These are phyloP conservation scores for Sphenopsis melanotis DNA, from an alignment of 2,797 vertebrate species.

Conservation along the genomic window DNA sequence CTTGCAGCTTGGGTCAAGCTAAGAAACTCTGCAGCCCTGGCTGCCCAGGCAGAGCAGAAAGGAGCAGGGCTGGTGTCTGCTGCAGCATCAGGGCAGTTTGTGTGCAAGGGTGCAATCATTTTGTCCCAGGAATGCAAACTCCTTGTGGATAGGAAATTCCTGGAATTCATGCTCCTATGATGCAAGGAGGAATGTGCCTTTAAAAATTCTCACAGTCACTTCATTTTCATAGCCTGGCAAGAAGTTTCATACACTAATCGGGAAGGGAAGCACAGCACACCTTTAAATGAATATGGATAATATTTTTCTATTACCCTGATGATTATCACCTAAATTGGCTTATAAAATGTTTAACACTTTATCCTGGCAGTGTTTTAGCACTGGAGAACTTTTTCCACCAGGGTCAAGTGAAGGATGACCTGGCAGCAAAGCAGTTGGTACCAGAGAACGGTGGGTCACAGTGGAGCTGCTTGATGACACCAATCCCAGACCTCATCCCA, in stretches of 20 bases:
- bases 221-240: not conserved
- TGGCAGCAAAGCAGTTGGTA: not conserved
- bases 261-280: not conserved
- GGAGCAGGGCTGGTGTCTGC: not conserved
- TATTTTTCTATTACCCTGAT: constrained; percentile 3
- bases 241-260: not conserved
- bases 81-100: not conserved
- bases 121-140: constrained; percentile 33
- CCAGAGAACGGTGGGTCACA: not conserved
- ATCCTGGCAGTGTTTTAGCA: not conserved
- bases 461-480: not conserved
- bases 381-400: not conserved
- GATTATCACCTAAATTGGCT: constrained; percentile 16
- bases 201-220: constrained; percentile 2
- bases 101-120: not conserved
- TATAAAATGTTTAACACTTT: constrained; percentile 6
- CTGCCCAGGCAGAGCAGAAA: not conserved
- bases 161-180: constrained; percentile 46
- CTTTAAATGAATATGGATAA: constrained; percentile 9
- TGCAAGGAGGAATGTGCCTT: not conserved
- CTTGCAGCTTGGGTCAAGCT: not conserved
- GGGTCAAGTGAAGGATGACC: not conserved
- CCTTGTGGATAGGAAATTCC: constrained; percentile 62
- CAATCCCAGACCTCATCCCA: not conserved
- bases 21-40: not conserved